Evolutionary conservation across 2,113 vertebrate species (phyloP), one percentile per base, ranked within the genome.

Genomic region (Prinia subflava): DNA sequence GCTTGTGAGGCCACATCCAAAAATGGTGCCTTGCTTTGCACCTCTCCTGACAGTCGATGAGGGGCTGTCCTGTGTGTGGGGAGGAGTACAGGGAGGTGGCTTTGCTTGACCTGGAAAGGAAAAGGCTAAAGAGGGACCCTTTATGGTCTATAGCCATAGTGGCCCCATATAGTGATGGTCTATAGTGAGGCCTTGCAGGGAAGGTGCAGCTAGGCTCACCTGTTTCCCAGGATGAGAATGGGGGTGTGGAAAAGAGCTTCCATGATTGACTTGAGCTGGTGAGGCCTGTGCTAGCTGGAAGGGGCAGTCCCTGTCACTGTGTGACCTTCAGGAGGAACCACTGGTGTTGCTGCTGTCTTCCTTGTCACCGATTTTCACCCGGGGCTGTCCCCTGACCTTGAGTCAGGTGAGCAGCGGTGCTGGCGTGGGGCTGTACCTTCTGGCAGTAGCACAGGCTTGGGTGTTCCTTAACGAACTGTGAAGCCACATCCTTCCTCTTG

Each of bases 401-500:
- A 46, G 60, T 90, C 63, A 73, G 82, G 46, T 70, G 70, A 80
- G 75, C 0, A 0, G 67, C 1, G 0, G 39, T 35, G 59, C 30
- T 57, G 64, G 73, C 1, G 0, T 56, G 39, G 47, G 59, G n/a
- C 76, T 86, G 16, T 18, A 42, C 33, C 25, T 74, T 67, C 71
- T 92, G 94, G 55, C 83, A 70, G 52, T 35, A 49, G 52, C 1
- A 1, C 27, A 24, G 47, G 23, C 91, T 78, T 1, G 1, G 35
- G 16, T 96, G 77, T 89, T 97, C 92, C 92, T 83, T 64, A 86
- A 71, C 83, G 70, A 92, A 87, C 86, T 75, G 83, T 92, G 86
- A 94, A 95, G 87, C 91, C 83, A 87, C 87, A 93, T 93, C 91
- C 76, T 94, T 83, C 83, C 92, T 83, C 79, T 87, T 74, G 59